Conservation (phyloP, 2,113 vertebrate species). For the Empidonax traillii region DNA sequence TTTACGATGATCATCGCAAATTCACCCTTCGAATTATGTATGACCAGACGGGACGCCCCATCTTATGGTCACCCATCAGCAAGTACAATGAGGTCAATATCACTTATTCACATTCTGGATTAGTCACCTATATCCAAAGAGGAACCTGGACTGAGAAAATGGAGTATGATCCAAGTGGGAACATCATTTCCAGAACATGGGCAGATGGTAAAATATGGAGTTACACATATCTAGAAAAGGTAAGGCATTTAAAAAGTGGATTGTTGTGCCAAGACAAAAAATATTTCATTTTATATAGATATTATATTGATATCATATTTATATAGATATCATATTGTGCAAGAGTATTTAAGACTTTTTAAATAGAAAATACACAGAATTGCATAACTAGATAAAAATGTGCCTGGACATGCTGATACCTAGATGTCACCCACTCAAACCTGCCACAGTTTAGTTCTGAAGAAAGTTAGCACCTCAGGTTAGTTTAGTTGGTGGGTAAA, state of each 20-base stretch:
- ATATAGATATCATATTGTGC: no score
- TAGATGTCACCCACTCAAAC: neutral
- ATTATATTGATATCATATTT: no score
- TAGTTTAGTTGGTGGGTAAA: neutral
- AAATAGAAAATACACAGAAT: neutral
- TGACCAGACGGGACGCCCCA: conserved; percentile 86
- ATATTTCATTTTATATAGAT: neutral
- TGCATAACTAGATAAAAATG: neutral
- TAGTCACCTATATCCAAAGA: conserved; percentile 90
- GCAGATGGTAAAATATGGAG: conserved; percentile 99
- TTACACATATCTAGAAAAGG: conserved; percentile 96
- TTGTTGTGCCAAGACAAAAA: neutral
- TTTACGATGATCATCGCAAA: conserved; percentile 98
- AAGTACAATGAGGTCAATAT: conserved; percentile 97
- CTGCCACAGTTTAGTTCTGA: neutral
- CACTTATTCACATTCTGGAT: conserved; percentile 87
- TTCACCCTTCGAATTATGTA: conserved; percentile 97
- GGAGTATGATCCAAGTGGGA: conserved; percentile 92
- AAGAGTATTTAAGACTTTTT: neutral
- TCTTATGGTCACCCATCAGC: conserved; percentile 94
- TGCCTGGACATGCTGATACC: neutral
- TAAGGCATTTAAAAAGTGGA: conserved; percentile 51
- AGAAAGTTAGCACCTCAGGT: neutral
- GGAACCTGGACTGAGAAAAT: conserved; percentile 94
- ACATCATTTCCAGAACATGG: conserved; percentile 93